Evolutionary conservation across 2,797 vertebrate genomes (phyloP).

Genomic region (Xenentodon cancila): DNA sequence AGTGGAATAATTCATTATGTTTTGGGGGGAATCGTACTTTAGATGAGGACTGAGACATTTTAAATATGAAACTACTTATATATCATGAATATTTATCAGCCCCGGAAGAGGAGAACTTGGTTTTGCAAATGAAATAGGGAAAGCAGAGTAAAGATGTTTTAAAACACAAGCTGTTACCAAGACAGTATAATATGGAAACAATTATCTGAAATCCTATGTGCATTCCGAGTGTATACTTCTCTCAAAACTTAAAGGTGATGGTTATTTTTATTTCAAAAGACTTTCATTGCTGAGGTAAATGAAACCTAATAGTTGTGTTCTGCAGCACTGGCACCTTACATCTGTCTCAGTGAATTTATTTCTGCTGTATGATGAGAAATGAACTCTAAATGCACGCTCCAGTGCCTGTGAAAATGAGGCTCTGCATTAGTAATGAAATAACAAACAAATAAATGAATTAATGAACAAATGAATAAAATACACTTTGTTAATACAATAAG

Average conservation of each 20-base stretch:
- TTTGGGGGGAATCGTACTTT: neutral
- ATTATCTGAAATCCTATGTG: neutral
- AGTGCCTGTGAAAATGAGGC: constrained; percentile 41
- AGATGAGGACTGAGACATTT: constrained; percentile 5
- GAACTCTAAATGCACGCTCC: constrained; percentile 52
- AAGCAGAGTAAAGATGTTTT: constrained; percentile 3
- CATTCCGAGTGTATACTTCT: neutral
- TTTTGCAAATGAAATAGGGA: constrained; percentile 22
- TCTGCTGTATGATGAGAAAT: constrained; percentile 58
- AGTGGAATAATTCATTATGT: too few relatives aligned
- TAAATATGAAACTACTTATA: constrained; percentile 21
- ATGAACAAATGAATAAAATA: neutral
- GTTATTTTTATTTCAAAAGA: neutral
- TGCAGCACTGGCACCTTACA: constrained; percentile 17
- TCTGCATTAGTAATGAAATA: neutral
- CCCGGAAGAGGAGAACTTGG: constrained; percentile 22
- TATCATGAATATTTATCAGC: constrained; percentile 39
- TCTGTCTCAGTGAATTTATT: constrained; percentile 63
- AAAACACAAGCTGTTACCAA: neutral
- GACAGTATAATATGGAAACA: neutral
- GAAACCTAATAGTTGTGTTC: neutral
- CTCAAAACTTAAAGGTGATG: neutral
- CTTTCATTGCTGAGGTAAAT: neutral
- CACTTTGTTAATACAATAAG: neutral
- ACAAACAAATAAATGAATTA: constrained; percentile 1